Conservation (phyloP, 2,113 vertebrate genomes). For the Onychorhynchus coronatus region DNA sequence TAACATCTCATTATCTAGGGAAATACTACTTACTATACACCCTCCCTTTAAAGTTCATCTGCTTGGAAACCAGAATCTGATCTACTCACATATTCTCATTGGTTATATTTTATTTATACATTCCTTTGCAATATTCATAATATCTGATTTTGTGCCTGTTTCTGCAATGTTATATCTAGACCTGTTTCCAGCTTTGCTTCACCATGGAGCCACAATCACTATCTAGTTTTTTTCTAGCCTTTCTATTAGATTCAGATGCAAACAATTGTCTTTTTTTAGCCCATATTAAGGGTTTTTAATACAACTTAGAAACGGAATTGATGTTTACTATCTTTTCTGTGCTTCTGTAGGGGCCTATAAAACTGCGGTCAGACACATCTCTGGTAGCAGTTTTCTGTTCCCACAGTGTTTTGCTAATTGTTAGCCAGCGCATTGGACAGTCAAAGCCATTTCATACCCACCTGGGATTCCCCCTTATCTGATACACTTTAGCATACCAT, state of each 20-base stretch:
- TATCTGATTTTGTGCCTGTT: not conserved
- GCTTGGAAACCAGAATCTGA: not conserved
- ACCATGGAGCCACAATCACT: not conserved
- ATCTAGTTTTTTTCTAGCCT: not conserved
- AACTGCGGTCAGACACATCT: not conserved
- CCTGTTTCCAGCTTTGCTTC: not conserved
- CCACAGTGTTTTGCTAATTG: not conserved
- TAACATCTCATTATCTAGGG: not conserved
- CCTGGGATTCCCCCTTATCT: not conserved
- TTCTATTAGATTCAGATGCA: not conserved
- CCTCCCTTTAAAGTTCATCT: not conserved
- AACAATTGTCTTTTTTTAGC: not conserved
- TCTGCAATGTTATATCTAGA: not conserved
- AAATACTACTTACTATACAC: not conserved
- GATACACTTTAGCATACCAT: not conserved
- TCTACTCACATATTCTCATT: not conserved
- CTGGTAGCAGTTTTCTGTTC: not conserved
- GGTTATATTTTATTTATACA: not conserved
- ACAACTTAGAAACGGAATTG: not conserved
- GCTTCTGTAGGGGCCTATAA: not conserved
- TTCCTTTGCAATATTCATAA: not conserved
- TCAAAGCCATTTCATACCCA: not conserved
- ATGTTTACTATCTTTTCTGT: not conserved
- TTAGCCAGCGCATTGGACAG: not conserved
- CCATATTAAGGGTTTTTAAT: not conserved